These are phyloP conservation scores for Chelon labrosus DNA, from an alignment of 2,797 vertebrate species.

Conservation along the genomic window DNA sequence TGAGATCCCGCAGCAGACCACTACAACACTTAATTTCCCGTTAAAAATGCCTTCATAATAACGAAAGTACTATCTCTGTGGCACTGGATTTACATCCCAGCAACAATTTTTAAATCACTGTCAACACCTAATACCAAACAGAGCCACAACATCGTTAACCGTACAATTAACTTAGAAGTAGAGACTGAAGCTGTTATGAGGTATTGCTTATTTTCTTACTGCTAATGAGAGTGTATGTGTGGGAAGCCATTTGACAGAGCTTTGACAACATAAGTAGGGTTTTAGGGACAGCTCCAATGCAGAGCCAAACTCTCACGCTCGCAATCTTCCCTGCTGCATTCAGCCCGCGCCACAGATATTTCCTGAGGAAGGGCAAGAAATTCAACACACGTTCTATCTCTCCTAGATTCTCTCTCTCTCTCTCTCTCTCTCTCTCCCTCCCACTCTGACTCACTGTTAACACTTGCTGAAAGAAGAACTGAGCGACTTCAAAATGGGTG, in stretches of 20 bases:
- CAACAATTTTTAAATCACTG: conserved; percentile 4
- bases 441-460: conserved; percentile 61
- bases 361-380: conserved; percentile 84
- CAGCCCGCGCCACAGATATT: conserved; percentile 80
- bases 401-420: conserved; percentile 41
- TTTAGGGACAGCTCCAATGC: conserved; percentile 43
- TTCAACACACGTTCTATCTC: conserved; percentile 74
- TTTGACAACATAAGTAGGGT: conserved; percentile 46
- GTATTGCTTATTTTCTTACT: conserved; percentile 33
- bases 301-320: conserved; percentile 75
- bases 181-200: conserved; percentile 13
- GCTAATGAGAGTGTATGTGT: conserved; percentile 12
- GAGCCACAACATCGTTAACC: conserved; percentile 11
- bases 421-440: conserved; percentile 31
- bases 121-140: conserved; percentile 11
- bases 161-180: not conserved
- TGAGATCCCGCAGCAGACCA: conserved; percentile 1
- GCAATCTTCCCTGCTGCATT: conserved; percentile 69
- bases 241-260: conserved; percentile 44
- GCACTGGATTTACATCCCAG: not conserved
- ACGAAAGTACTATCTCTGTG: conserved; percentile 3
- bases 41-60: not conserved
- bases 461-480: conserved; percentile 58
- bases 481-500: conserved; percentile 15
- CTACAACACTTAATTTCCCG: not conserved